Percentiles rank a stretch among this genome's conserved stretches.
These are phyloP conservation scores for Donacobius atricapilla DNA, from an alignment of 2,113 vertebrate genomes.

Conservation along the genomic window DNA sequence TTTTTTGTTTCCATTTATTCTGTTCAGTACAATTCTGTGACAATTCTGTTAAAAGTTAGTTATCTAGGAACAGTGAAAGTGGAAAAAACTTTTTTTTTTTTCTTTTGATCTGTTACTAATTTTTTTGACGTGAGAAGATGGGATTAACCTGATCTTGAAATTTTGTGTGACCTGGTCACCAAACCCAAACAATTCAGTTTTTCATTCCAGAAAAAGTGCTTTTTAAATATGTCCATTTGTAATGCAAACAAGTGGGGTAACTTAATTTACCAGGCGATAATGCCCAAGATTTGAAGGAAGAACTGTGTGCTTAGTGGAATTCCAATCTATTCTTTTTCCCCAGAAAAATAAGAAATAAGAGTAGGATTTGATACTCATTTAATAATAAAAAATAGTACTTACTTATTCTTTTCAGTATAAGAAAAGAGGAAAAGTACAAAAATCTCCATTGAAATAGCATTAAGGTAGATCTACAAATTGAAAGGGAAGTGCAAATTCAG, in stretches of 20 bases:
- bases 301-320: not conserved
- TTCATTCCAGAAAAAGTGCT: not conserved
- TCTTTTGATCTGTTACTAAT: not conserved
- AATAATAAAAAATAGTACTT: not conserved
- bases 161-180: not conserved
- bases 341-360: accelerated
- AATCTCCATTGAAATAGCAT: not conserved
- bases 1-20: not conserved
- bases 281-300: not conserved
- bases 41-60: not conserved
- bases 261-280: not conserved
- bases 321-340: not conserved
- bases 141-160: not conserved
- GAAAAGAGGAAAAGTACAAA: not conserved
- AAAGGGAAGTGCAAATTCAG: not conserved
- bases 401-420: not conserved
- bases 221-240: not conserved
- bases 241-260: not conserved
- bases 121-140: not conserved
- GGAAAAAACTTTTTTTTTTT: not conserved
- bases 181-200: not conserved
- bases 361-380: not conserved
- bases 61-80: not conserved
- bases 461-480: not conserved
- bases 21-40: not conserved